These are phyloP conservation scores for Aythya fuligula DNA, from an alignment of 2,797 vertebrate species.

Conservation along the genomic window DNA sequence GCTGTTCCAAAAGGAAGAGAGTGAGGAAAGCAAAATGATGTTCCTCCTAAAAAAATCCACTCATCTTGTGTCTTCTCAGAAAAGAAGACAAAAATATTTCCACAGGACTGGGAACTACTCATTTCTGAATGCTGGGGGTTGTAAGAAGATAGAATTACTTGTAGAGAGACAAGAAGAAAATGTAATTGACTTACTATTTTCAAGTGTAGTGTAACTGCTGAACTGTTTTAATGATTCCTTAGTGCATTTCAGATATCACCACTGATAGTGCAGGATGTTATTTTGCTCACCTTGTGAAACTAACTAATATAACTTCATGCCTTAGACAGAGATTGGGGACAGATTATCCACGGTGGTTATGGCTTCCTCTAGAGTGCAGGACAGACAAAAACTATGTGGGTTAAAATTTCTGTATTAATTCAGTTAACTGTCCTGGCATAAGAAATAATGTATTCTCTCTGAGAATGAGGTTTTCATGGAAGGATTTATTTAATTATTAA, in stretches of 20 bases:
- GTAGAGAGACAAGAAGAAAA: background rate
- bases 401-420: background rate
- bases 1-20: background rate
- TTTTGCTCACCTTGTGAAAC: background rate
- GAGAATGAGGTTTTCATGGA: background rate
- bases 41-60: background rate
- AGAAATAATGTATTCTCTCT: background rate
- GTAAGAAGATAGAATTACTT: background rate
- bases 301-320: background rate
- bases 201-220: background rate
- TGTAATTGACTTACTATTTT: background rate
- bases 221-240: background rate
- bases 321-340: background rate
- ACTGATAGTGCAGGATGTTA: background rate
- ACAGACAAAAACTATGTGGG: background rate
- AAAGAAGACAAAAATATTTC: background rate
- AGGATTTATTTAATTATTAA: background rate
- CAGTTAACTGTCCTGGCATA: background rate
- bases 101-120: background rate
- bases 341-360: background rate
- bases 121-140: accelerated
- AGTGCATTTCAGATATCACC: background rate
- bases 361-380: background rate
- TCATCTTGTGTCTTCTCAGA: background rate
- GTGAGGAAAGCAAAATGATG: background rate